These are phyloP conservation scores for Tenebrio molitor DNA, from an alignment of 1,140 invertebrate species.

Conservation along the genomic window DNA sequence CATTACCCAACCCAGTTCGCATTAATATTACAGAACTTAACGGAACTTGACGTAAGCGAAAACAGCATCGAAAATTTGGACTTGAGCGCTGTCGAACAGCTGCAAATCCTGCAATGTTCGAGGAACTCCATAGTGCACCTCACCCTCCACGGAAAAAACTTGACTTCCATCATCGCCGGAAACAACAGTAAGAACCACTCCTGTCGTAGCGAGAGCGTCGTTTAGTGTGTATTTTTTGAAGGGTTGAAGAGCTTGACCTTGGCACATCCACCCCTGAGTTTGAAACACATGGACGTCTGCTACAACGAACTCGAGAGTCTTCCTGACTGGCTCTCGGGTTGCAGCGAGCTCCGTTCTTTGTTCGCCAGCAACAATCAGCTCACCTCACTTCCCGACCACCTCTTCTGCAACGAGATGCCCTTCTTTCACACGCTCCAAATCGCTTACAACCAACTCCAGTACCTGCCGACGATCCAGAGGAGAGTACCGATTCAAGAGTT, in stretches of 20 bases:
- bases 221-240: slow-evolving; percentile 66
- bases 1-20: slow-evolving; percentile 34
- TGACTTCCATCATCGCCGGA: slow-evolving; percentile 79
- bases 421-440: slow-evolving; percentile 79
- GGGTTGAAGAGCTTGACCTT: slow-evolving; percentile 77
- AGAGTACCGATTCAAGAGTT: slow-evolving; percentile 78
- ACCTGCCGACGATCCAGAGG: slow-evolving; percentile 78
- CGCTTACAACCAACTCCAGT: slow-evolving; percentile 81
- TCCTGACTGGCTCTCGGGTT: slow-evolving; percentile 84
- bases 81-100: slow-evolving; percentile 76
- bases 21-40: slow-evolving; percentile 71
- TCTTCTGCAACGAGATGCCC: slow-evolving; percentile 80
- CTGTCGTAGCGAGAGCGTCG: slow-evolving; percentile 8
- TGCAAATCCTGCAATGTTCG: slow-evolving; percentile 80
- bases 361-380: slow-evolving; percentile 83
- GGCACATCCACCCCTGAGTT: slow-evolving; percentile 74
- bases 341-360: slow-evolving; percentile 78
- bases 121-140: slow-evolving; percentile 78
- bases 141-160: slow-evolving; percentile 76
- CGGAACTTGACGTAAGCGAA: slow-evolving; percentile 83
- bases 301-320: slow-evolving; percentile 81
- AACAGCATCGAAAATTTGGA: slow-evolving; percentile 83
- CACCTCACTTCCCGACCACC: slow-evolving; percentile 76
- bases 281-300: slow-evolving; percentile 83
- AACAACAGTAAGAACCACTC: slow-evolving; percentile 85